Evolutionary conservation across 1,140 invertebrate genomes (phyloP).

Genomic region (Thaumatotibia leucotreta): DNA sequence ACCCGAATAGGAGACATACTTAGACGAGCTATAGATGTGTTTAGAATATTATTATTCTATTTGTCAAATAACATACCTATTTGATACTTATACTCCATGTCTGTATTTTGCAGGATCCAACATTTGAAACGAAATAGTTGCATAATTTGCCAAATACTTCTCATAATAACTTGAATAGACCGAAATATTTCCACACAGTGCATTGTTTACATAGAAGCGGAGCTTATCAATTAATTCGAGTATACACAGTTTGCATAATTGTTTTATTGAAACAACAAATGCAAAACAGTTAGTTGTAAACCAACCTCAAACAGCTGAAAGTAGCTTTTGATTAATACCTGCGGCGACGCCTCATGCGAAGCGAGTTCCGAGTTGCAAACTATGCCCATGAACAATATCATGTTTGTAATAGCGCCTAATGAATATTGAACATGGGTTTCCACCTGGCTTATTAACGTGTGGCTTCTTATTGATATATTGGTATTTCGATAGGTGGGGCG

Average conservation of each 20-base stretch:
- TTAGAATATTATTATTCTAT: too few species aligned
- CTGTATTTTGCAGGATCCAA: too few species aligned
- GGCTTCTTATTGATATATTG: slow-evolving; percentile 19
- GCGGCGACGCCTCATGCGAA: not conserved
- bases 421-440: slow-evolving; percentile 45
- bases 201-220: not conserved
- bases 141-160: too few species aligned
- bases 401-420: slow-evolving; percentile 42
- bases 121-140: too few species aligned
- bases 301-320: slow-evolving; percentile 9
- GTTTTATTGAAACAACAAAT: not conserved
- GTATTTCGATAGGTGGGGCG: slow-evolving; percentile 35
- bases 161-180: too few species aligned
- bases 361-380: slow-evolving; percentile 23
- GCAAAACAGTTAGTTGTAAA: not conserved
- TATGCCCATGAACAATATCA: slow-evolving; percentile 36
- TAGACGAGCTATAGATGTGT: too few species aligned
- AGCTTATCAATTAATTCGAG: not conserved
- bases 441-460: slow-evolving; percentile 28
- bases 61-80: too few species aligned
- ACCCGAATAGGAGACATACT: too few species aligned
- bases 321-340: slow-evolving; percentile 25
- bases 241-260: not conserved
- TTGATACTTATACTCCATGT: too few species aligned
- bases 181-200: not conserved